A percentile compares a stretch with the other conserved stretches of the same genome.
Conservation (phyloP, 2,888 invertebrate species). For the Dusona sp. region DNA sequence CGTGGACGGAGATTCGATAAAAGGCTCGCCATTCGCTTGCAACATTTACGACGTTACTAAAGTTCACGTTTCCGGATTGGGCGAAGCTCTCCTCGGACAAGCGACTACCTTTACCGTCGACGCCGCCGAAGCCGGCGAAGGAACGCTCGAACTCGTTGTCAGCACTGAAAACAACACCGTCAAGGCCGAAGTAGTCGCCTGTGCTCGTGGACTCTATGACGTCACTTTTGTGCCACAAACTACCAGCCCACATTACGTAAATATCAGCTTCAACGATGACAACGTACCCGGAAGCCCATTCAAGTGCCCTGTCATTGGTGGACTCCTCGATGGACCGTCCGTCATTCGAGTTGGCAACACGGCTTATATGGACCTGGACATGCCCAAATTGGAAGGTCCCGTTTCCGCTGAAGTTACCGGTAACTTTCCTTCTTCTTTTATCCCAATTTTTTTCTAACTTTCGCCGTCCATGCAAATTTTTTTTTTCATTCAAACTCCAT, state of each 20-base stretch:
- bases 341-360: conserved; percentile 82
- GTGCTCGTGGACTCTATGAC: conserved; percentile 95
- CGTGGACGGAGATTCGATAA: conserved; percentile 93
- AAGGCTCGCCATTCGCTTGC: conserved; percentile 96
- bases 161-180: conserved; percentile 96
- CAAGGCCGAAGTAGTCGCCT: conserved; percentile 95
- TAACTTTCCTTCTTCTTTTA: conserved; percentile 72
- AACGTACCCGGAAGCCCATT: conserved; percentile 96
- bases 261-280: conserved; percentile 97
- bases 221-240: conserved; percentile 97
- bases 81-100: conserved; percentile 88
- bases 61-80: conserved; percentile 82
- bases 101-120: conserved; percentile 97
- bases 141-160: conserved; percentile 95
- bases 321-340: conserved; percentile 81
- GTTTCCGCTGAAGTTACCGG: conserved; percentile 85
- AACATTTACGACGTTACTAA: conserved; percentile 97
- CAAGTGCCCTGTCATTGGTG: conserved; percentile 89
- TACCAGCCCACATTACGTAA: conserved; percentile 95
- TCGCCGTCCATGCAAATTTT: neutral
- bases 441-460: neutral
- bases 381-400: conserved; percentile 83
- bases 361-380: conserved; percentile 84
- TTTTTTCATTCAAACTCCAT: too few relatives aligned
- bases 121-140: conserved; percentile 97